Percentiles rank a stretch among this genome's conserved stretches.
These are phyloP conservation scores for Calameuta idolon DNA, from an alignment of 2,888 invertebrate species.

Conservation along the genomic window DNA sequence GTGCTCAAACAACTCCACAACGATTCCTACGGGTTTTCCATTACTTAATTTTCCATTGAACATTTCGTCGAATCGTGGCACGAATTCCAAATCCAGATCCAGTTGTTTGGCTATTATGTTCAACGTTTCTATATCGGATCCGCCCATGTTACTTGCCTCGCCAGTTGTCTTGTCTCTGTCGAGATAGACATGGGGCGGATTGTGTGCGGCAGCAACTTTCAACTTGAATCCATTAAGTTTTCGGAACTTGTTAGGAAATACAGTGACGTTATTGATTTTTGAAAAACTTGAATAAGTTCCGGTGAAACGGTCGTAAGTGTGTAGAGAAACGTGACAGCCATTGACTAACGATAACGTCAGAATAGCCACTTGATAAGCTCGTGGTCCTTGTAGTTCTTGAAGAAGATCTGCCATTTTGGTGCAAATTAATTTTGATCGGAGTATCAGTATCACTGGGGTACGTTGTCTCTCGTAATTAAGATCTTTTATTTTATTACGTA, in stretches of 20 bases:
- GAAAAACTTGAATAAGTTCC: background rate
- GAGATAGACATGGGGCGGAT: background rate
- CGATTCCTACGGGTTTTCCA: background rate
- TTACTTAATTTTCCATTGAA: background rate
- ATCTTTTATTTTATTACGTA: background rate
- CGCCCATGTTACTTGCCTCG: background rate
- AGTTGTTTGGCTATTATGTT: background rate
- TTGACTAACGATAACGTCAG: background rate
- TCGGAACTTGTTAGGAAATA: background rate
- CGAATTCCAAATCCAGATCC: background rate
- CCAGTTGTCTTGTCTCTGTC: background rate
- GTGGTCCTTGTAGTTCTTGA: background rate
- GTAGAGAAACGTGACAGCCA: background rate
- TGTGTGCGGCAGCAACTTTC: background rate
- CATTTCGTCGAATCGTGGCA: background rate
- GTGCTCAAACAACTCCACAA: background rate
- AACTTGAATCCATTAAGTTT: background rate
- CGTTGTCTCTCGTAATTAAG: background rate
- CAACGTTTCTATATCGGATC: background rate
- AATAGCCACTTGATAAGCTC: background rate
- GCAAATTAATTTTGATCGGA: background rate
- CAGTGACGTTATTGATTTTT: background rate
- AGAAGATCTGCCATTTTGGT: background rate
- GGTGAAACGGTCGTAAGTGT: background rate
- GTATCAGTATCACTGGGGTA: background rate